Evolutionary conservation across 23 tunicate species (phyloP), one percentile per base, ranked within the genome.

Genomic region (Halocynthia aurantium): DNA sequence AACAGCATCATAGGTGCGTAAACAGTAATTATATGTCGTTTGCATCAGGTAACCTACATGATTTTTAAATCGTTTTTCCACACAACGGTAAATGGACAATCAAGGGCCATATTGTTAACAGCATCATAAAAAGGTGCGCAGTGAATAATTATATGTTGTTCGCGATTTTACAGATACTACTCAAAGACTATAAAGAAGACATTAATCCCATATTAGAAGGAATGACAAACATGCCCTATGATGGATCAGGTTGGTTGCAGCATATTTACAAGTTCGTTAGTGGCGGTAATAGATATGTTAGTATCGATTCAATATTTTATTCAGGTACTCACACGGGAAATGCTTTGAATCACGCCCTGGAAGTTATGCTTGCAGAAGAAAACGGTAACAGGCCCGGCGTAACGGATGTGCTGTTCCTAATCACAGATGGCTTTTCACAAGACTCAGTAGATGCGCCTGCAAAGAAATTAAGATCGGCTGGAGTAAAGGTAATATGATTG

Each of bases 321-420:
- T 69, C 51, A 87, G 93, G 93, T n/a, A 87, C 93, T 10, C 54
- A 78, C 17, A 87, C 93, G 6, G 93, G 93, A 44, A 76, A 81
- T n/a, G 93, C 93, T 6, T n/a, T 87, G 19, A 81, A 53, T 54
- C 77, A 87, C 80, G 69, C 93, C 10, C 72, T 81, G 6, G 55
- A 63, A 7, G 55, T 64, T 17, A 52, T 87, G 52, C 44, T 87
- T 6, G 62, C 62, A 51, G 52, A 72, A 21, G 67, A 70, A 21
- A 69, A 50, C 15, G 93, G 93, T n/a, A 87, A 87, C 62, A 78
- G 93, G 5, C 83, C 82, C 15, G 51, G 70, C 22, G 85, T 81
- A 5, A 81, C 81, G 77, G 93, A 87, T 76, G 86, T 87, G 7
- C 79, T 87, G 19, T 69, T 87, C 9, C 75, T 87, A 31, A 87